Evolutionary conservation across 2,797 vertebrate species (phyloP).

Genomic region (Characodon lateralis): DNA sequence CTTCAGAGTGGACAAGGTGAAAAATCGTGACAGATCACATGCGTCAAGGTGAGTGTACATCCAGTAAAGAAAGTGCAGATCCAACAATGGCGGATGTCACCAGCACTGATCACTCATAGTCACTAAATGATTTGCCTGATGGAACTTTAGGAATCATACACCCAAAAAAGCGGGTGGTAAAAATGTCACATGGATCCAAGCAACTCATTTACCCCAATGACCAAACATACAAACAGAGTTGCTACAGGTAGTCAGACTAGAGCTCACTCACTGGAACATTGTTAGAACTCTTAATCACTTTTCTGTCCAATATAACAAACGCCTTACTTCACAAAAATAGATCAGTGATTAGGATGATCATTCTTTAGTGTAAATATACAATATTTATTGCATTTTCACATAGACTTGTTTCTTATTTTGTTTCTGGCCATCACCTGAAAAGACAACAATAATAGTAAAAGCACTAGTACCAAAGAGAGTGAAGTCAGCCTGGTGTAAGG

Average conservation of each 20-base stretch:
- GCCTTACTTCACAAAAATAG: slow-evolving; percentile 89
- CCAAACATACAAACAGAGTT: neutral
- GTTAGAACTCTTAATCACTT: slow-evolving; percentile 62
- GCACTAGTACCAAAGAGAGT: slow-evolving; percentile 73
- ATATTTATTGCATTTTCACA: slow-evolving; percentile 82
- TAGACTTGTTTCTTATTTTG: slow-evolving; percentile 67
- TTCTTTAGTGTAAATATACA: slow-evolving; percentile 81
- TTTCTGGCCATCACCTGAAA: slow-evolving; percentile 51
- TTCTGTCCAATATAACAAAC: slow-evolving; percentile 80
- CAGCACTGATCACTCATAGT: neutral
- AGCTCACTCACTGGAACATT: slow-evolving; percentile 17
- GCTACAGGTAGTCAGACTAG: neutral
- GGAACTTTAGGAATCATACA: slow-evolving; percentile 17
- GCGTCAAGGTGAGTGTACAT: slow-evolving; percentile 32
- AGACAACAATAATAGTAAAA: slow-evolving; percentile 42
- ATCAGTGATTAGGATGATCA: slow-evolving; percentile 83
- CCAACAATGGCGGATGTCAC: neutral
- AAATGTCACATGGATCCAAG: slow-evolving; percentile 28
- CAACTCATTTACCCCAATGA: slow-evolving; percentile 6
- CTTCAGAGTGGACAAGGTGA: slow-evolving; percentile 21
- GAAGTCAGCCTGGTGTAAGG: slow-evolving; percentile 80
- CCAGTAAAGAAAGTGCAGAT: slow-evolving; percentile 28
- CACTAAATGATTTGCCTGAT: neutral
- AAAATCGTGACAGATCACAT: slow-evolving; percentile 18
- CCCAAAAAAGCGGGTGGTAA: slow-evolving; percentile 24